Evolutionary conservation across 2,888 invertebrate genomes (phyloP).

Genomic region (Ferrisia virgata): DNA sequence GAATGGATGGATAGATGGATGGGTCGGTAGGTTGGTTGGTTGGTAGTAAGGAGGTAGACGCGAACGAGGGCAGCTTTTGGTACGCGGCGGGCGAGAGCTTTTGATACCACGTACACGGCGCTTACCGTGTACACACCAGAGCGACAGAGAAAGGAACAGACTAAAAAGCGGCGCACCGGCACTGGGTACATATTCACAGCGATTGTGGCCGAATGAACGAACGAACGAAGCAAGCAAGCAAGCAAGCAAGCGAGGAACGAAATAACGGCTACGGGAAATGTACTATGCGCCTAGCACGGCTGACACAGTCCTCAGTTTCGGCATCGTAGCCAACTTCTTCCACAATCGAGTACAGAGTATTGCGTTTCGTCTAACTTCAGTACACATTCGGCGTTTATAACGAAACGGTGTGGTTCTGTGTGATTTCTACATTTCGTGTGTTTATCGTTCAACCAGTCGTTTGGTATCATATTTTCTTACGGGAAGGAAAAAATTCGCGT

Average conservation of each 20-base stretch:
- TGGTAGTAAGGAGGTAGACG: background rate
- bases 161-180: background rate
- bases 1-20: too few species aligned
- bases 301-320: constrained; percentile 42
- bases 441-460: background rate
- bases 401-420: constrained; percentile 27
- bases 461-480: background rate
- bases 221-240: too few species aligned
- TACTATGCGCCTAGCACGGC: constrained; percentile 40
- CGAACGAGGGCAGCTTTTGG: background rate
- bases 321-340: constrained; percentile 35
- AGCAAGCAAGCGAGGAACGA: too few species aligned
- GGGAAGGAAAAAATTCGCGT: too few species aligned
- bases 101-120: constrained; percentile 7
- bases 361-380: constrained; percentile 35
- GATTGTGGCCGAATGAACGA: constrained; percentile 25
- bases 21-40: background rate
- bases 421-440: background rate
- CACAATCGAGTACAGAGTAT: constrained; percentile 14
- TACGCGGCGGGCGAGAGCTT: constrained; percentile 5
- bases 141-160: background rate
- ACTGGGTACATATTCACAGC: background rate
- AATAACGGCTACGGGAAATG: constrained; percentile 1
- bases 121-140: background rate
- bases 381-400: background rate